Evolutionary conservation across 2,797 vertebrate genomes (phyloP).

Genomic region (Acestrorhynchus altus): DNA sequence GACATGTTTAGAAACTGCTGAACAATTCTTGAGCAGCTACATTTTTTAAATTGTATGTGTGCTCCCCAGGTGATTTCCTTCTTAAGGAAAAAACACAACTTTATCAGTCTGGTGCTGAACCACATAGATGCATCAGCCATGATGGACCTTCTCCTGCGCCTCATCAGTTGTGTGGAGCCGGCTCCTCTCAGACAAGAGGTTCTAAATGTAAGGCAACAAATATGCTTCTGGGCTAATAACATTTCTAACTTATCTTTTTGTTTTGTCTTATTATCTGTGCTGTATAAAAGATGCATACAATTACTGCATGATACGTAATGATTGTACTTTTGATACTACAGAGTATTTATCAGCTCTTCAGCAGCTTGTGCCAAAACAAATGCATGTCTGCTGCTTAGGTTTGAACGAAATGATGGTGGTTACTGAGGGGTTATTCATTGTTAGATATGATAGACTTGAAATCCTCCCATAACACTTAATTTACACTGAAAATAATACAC

Average conservation of each 20-base stretch:
- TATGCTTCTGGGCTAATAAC: not conserved
- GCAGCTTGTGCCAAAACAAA: too few species aligned
- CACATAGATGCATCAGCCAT: conserved; percentile 96
- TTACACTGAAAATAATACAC: too few species aligned
- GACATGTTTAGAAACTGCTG: not conserved
- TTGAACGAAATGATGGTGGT: too few species aligned
- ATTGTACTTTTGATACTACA: too few species aligned
- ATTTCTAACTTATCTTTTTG: not conserved
- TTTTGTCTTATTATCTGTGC: not conserved
- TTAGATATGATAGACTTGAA: too few species aligned
- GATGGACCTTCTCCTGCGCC: conserved; percentile 96
- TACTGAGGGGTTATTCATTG: too few species aligned
- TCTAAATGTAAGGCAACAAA: conserved; percentile 82
- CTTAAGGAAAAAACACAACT: conserved; percentile 90
- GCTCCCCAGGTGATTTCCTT: conserved; percentile 87
- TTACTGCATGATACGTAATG: too few species aligned
- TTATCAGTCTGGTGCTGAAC: conserved; percentile 91
- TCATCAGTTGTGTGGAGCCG: conserved; percentile 96
- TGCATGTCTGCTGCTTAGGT: too few species aligned
- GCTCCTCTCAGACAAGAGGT: conserved; percentile 90
- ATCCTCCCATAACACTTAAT: too few species aligned
- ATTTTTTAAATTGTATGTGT: not conserved
- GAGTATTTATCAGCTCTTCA: too few species aligned
- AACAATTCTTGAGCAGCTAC: too few species aligned
- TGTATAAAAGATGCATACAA: not conserved